A percentile compares a stretch with the other conserved stretches of the same genome.
These are phyloP conservation scores for Caenorhabditis elegans DNA, from an alignment of 1,140 invertebrate species.

Conservation along the genomic window WBcel235 BX284602.5:7915501-7916000, in stretches of 20 bases:
- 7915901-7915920: slow-evolving; percentile 18
- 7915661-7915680: slow-evolving; percentile 60
- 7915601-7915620: slow-evolving; percentile 58
- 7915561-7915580: neutral
- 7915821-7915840: slow-evolving; percentile 57
- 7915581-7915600: neutral
- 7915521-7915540: slow-evolving; percentile 21
- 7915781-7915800: slow-evolving; percentile 37
- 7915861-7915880: slow-evolving; percentile 37
- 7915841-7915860: slow-evolving; percentile 30
- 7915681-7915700: slow-evolving; percentile 57
- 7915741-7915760: slow-evolving; percentile 37
- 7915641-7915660: slow-evolving; percentile 63
- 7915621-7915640: slow-evolving; percentile 54
- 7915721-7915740: slow-evolving; percentile 50
- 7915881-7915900: slow-evolving; percentile 34
- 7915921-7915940: neutral
- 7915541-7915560: slow-evolving; percentile 5
- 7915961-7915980: no score
- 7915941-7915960: neutral
- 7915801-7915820: slow-evolving; percentile 42
- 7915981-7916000: no score
- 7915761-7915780: slow-evolving; percentile 40
- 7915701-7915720: slow-evolving; percentile 55
- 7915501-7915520: slow-evolving; percentile 55